Evolutionary conservation across 2,113 vertebrate genomes (phyloP).

Genomic region (Micromys minutus): DNA sequence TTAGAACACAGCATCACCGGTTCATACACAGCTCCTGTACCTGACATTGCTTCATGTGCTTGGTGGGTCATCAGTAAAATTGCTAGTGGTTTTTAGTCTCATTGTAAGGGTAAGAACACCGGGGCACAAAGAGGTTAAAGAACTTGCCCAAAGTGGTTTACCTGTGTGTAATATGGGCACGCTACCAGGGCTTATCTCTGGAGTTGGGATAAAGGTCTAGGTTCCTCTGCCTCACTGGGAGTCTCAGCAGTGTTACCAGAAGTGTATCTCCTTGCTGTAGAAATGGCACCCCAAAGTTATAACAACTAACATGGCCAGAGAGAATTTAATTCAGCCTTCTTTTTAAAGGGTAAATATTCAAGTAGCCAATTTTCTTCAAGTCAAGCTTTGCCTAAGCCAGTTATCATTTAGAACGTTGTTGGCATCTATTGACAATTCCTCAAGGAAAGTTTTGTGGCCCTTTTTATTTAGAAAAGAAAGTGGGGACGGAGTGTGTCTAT

Average conservation of each 20-base stretch:
- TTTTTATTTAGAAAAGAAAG: conserved; percentile 30
- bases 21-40: neutral
- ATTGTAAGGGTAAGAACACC: conserved; percentile 51
- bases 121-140: neutral
- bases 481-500: neutral
- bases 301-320: neutral
- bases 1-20: neutral
- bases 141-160: conserved; percentile 10
- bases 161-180: neutral
- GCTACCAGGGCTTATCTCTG: neutral
- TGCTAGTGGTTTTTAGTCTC: neutral
- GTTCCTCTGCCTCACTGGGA: neutral
- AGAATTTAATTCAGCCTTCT: conserved; percentile 38
- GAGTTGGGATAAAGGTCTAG: neutral
- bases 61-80: neutral
- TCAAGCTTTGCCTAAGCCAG: neutral
- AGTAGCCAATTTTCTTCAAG: conserved; percentile 33
- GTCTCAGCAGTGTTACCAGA: neutral
- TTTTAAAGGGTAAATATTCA: conserved; percentile 16
- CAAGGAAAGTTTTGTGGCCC: neutral
- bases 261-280: neutral
- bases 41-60: neutral
- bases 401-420: neutral
- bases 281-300: neutral
- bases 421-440: neutral